A percentile compares a stretch with the other conserved stretches of the same genome.
Evolutionary conservation across 2,797 vertebrate species (phyloP).

Genomic region (Mus caroli): DNA sequence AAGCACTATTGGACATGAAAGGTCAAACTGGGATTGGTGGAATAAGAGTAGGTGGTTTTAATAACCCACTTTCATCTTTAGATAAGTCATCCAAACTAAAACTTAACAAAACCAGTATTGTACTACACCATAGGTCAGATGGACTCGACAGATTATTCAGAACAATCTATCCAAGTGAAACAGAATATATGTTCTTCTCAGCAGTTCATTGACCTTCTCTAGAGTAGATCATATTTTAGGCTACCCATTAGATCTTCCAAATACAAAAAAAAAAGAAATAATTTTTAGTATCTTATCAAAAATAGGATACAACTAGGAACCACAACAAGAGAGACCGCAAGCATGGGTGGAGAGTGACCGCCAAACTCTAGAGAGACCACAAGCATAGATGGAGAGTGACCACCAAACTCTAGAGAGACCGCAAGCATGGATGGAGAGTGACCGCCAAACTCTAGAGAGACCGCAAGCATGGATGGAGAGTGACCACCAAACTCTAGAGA

Average conservation of each 20-base stretch:
- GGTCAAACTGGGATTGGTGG: background rate
- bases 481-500: background rate
- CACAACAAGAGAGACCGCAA: background rate
- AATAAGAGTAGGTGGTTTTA: background rate
- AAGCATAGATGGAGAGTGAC: background rate
- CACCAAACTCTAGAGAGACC: background rate
- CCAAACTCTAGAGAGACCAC: background rate
- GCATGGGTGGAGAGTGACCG: too few species aligned
- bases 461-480: background rate
- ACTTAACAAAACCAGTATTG: background rate
- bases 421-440: too few species aligned
- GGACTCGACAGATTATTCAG: background rate
- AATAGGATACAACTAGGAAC: background rate
- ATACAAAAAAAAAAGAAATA: background rate
- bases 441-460: background rate
- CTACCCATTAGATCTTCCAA: background rate
- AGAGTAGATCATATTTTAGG: background rate
- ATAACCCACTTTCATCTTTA: background rate
- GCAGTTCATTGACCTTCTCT: background rate
- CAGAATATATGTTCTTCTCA: background rate
- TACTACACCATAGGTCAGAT: background rate
- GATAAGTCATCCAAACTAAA: background rate
- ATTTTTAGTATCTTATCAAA: background rate
- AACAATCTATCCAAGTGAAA: background rate
- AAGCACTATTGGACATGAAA: background rate